Conservation (phyloP, 2,888 invertebrate species). For the Ischnura elegans region DNA sequence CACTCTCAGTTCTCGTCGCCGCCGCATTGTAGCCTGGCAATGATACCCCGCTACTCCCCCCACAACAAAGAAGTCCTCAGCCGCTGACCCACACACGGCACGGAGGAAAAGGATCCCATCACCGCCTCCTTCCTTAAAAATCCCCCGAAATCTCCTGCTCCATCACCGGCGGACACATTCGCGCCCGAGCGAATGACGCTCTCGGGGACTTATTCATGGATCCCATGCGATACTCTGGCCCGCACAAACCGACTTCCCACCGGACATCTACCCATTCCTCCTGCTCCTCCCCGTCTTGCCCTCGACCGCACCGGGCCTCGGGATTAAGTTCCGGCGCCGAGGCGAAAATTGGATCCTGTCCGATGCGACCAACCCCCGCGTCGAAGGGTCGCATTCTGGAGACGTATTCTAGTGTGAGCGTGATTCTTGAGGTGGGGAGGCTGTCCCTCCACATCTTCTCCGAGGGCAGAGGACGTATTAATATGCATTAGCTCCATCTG, state of each 20-base stretch:
- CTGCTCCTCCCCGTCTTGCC: background rate
- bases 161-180: no score
- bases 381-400: background rate
- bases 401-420: background rate
- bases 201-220: constrained; percentile 54
- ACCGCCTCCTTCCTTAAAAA: background rate
- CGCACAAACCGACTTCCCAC: no score
- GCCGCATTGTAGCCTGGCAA: no score
- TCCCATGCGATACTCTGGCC: background rate
- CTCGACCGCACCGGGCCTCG: background rate
- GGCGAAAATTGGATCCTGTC: constrained; percentile 58
- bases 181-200: constrained; percentile 41
- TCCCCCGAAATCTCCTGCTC: background rate
- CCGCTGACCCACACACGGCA: background rate
- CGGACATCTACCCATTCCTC: no score
- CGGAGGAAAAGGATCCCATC: background rate
- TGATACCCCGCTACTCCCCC: no score
- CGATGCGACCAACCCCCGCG: background rate
- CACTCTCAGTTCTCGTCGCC: no score
- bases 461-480: no score
- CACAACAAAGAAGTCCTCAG: no score
- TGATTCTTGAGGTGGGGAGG: no score
- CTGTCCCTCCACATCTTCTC: background rate
- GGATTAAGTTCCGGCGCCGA: constrained; percentile 44
- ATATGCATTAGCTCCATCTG: no score